Conservation (phyloP, 2,888 invertebrate genomes). For the Perizoma affinitatum region DNA sequence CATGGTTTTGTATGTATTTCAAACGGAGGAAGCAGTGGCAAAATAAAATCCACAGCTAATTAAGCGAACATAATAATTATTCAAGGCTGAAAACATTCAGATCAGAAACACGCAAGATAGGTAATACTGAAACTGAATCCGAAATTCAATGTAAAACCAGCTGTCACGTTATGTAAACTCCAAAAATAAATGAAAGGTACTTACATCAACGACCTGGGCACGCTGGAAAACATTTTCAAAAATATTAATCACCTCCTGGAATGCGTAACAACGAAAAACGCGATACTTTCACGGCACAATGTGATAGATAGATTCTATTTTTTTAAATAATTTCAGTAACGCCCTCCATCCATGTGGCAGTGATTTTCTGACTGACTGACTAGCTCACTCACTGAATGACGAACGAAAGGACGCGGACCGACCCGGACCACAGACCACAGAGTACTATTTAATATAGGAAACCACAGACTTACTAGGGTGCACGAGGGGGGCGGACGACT, state of each 20-base stretch:
- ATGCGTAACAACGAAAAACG: slow-evolving; percentile 41
- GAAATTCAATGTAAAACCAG: slow-evolving; percentile 67
- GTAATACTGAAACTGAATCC: slow-evolving; percentile 37
- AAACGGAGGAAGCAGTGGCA: no score
- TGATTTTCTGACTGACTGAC: slow-evolving; percentile 50
- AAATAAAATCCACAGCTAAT: no score
- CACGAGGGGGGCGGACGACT: no score
- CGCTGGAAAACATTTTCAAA: slow-evolving; percentile 77
- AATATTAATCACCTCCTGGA: slow-evolving; percentile 63
- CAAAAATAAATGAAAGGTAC: slow-evolving; percentile 75
- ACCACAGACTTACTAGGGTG: no score
- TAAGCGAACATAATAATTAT: no score
- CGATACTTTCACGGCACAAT: slow-evolving; percentile 49
- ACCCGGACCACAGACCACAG: no score
- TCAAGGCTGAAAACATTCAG: slow-evolving; percentile 19
- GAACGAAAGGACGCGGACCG: no score
- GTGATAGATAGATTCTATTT: slow-evolving; percentile 42
- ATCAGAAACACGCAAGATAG: not conserved
- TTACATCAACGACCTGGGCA: slow-evolving; percentile 77
- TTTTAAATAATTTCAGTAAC: slow-evolving; percentile 58
- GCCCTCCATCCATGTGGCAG: slow-evolving; percentile 70
- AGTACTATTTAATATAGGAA: no score
- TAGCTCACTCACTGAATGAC: no score
- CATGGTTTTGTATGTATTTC: no score
- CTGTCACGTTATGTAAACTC: slow-evolving; percentile 82